Percentiles rank a stretch among this genome's conserved stretches.
Evolutionary conservation across 2,888 invertebrate genomes (phyloP).

Genomic region (Kryphioiulus occultus): DNA sequence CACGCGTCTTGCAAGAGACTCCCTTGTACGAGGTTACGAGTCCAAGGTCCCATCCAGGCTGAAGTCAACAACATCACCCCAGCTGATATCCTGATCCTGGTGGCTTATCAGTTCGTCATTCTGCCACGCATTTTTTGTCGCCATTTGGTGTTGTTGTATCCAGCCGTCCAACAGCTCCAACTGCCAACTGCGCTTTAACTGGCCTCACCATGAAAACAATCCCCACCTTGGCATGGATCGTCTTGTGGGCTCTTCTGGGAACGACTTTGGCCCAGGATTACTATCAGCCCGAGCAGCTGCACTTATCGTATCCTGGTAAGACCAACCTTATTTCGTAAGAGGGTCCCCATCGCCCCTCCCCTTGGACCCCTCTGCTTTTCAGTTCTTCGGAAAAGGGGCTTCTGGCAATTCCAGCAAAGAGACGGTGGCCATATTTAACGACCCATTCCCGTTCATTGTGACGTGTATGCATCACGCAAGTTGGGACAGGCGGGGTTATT

Average conservation of each 20-base stretch:
- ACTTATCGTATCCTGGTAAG: conserved; percentile 53
- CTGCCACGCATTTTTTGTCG: background rate
- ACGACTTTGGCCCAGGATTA: conserved; percentile 33
- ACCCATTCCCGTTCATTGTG: background rate
- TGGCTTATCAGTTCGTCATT: background rate
- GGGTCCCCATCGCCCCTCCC: background rate
- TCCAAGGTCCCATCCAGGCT: background rate
- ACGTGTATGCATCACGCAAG: background rate
- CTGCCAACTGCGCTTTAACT: background rate
- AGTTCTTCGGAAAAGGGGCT: background rate
- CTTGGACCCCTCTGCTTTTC: background rate
- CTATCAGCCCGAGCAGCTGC: conserved; percentile 52
- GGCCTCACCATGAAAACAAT: background rate
- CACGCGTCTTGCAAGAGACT: background rate
- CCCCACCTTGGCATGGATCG: background rate
- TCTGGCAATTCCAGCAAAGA: background rate
- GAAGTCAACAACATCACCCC: background rate
- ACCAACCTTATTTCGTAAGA: background rate
- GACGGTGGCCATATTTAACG: background rate
- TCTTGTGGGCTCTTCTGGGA: background rate
- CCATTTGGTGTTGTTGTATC: background rate
- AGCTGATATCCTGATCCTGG: background rate
- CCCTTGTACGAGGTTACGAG: background rate
- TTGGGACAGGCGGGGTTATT: too few relatives aligned
- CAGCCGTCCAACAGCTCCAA: background rate